Conservation (phyloP, 37 sponge, comb jelly and placozoan genomes). For the Halichondria panicea region DNA sequence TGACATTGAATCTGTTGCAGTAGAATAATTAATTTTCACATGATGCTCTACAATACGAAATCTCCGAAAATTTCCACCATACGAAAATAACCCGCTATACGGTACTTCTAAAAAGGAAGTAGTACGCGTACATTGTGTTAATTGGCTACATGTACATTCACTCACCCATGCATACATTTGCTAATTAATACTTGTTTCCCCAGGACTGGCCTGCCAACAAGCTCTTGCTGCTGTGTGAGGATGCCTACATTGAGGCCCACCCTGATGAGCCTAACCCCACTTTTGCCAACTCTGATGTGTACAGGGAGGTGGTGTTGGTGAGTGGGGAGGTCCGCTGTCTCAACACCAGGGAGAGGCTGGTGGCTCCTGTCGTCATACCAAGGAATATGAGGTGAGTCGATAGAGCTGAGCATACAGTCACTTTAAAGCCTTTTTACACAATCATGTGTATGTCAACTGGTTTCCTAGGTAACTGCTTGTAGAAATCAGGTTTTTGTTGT, state of each 20-base stretch:
- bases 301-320: slow-evolving; percentile 48
- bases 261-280: slow-evolving; percentile 30
- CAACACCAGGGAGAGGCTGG: slow-evolving; percentile 43
- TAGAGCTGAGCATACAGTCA: neutral
- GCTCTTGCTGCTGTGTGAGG: slow-evolving; percentile 55
- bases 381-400: slow-evolving; percentile 31
- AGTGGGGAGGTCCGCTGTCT: slow-evolving; percentile 52
- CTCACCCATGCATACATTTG: no score
- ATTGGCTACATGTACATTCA: no score
- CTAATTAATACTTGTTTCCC: neutral
- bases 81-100: no score
- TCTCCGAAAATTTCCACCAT: no score
- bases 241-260: slow-evolving; percentile 30
- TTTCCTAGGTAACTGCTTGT: no score
- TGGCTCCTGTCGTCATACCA: slow-evolving; percentile 61
- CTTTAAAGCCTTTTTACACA: neutral
- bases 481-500: neutral
- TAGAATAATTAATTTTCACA: no score
- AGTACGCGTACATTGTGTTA: no score
- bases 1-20: no score
- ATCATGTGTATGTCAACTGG: neutral
- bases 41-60: no score
- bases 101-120: no score
- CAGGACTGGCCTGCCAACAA: slow-evolving; percentile 62
- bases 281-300: slow-evolving; percentile 45